phyloP scores from a whole-genome alignment of 2,888 invertebrate species.

The Thera britannica region DNA sequence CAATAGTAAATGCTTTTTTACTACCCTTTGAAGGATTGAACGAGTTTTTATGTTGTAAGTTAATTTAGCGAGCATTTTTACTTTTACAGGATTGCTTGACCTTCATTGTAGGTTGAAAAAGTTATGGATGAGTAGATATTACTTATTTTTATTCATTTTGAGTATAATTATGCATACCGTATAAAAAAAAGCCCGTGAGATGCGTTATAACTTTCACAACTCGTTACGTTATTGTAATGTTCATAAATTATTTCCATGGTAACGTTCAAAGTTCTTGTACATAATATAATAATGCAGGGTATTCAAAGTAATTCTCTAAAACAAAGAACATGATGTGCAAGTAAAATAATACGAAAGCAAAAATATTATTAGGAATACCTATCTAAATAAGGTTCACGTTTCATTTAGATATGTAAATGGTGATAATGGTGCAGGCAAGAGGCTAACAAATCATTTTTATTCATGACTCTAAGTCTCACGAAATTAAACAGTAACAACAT shows the following conservation, averaged over 20 bases:
- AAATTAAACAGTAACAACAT: conserved; percentile 37
- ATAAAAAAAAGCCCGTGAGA: too few species aligned
- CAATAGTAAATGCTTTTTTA: conserved; percentile 13
- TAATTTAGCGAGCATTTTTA: neutral
- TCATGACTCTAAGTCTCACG: conserved; percentile 27
- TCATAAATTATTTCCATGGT: too few species aligned
- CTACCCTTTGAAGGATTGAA: neutral
- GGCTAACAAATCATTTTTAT: conserved; percentile 32
- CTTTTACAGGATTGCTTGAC: neutral
- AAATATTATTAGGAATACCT: neutral
- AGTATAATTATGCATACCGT: too few species aligned
- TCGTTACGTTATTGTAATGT: too few species aligned
- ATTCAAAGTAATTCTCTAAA: too few species aligned
- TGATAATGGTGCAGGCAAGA: conserved; percentile 16
- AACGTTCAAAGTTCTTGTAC: too few species aligned
- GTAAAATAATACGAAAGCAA: too few species aligned
- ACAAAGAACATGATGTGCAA: too few species aligned
- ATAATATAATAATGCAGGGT: too few species aligned
- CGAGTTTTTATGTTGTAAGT: neutral
- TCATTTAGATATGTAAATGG: conserved; percentile 19
- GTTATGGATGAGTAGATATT: too few species aligned
- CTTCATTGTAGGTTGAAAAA: neutral
- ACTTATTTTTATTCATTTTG: too few species aligned
- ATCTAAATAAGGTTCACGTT: conserved; percentile 5
- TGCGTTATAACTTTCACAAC: too few species aligned